Percentiles rank a stretch among this genome's conserved stretches.
These are phyloP conservation scores for Cyprinus carpio DNA, from an alignment of 2,113 vertebrate genomes.

Conservation along the genomic window DNA sequence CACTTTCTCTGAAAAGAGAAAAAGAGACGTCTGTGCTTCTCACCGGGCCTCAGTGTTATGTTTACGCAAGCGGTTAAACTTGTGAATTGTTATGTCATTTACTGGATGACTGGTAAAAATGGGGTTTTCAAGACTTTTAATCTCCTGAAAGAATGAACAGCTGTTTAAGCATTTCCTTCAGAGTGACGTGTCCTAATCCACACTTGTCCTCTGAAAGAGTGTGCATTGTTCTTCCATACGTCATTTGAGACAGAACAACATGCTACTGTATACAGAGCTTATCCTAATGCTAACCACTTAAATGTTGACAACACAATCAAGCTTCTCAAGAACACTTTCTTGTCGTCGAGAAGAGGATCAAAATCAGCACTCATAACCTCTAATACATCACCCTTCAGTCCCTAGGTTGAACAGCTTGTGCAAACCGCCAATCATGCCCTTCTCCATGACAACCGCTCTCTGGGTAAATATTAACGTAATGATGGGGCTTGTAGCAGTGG, in stretches of 20 bases:
- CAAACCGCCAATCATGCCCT: conserved; percentile 53
- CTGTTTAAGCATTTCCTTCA: conserved; percentile 39
- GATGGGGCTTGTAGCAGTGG: conserved; percentile 32
- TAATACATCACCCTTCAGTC: conserved; percentile 12
- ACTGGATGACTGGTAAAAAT: background rate
- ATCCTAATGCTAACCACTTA: conserved; percentile 35
- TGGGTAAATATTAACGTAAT: conserved; percentile 54
- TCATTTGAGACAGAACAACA: conserved; percentile 32
- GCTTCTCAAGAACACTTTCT: conserved; percentile 1
- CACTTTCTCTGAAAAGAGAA: conserved; percentile 9
- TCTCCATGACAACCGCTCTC: conserved; percentile 47
- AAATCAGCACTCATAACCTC: conserved; percentile 24
- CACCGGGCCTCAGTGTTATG: background rate
- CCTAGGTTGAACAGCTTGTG: conserved; percentile 38
- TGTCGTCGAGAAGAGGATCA: background rate
- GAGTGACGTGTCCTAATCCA: conserved; percentile 31
- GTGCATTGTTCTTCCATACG: conserved; percentile 23
- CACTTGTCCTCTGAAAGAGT: conserved; percentile 30
- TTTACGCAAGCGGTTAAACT: conserved; percentile 31
- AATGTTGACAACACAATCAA: background rate
- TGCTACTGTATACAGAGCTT: conserved; percentile 15
- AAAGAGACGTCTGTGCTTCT: background rate
- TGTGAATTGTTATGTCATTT: conserved; percentile 4
- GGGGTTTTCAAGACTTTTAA: conserved; percentile 21
- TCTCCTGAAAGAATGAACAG: conserved; percentile 11